These are phyloP conservation scores for Paracanthobrama guichenoti DNA, from an alignment of 2,113 vertebrate genomes.

Conservation along the genomic window DNA sequence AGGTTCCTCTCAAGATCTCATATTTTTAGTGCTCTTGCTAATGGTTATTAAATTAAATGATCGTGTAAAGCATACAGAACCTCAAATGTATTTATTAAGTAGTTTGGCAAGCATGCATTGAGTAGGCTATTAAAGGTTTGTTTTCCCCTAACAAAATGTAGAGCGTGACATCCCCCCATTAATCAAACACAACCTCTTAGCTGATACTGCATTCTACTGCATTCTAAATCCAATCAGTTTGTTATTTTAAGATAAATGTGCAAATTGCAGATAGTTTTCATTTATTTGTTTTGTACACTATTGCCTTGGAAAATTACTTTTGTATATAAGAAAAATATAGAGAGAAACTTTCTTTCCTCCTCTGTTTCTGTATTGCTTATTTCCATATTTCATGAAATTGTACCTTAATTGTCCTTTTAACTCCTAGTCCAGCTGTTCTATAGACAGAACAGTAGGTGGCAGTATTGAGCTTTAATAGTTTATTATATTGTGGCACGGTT, in stretches of 20 bases:
- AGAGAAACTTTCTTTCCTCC: not conserved
- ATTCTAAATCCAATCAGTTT: conserved; percentile 28
- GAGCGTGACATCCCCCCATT: conserved; percentile 20
- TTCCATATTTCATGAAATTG: not conserved
- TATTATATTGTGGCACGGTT: not conserved
- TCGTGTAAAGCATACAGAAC: not conserved
- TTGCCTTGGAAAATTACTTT: not conserved
- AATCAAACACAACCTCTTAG: conserved; percentile 11
- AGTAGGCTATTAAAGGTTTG: not conserved
- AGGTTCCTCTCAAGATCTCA: not conserved
- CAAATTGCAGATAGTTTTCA: not conserved
- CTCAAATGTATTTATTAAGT: not conserved
- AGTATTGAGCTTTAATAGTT: not conserved
- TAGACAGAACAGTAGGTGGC: not conserved
- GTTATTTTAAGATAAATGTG: conserved; percentile 35
- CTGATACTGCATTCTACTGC: conserved; percentile 5
- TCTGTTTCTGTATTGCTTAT: not conserved
- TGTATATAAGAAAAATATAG: not conserved
- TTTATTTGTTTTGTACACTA: not conserved
- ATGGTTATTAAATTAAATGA: not conserved
- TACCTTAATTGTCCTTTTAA: not conserved
- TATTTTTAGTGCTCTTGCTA: not conserved
- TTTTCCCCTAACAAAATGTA: not conserved
- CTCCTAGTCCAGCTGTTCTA: not conserved
- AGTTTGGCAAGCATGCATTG: not conserved